These are phyloP conservation scores for Hirtodrosophila cameraria DNA, from an alignment of 2,888 invertebrate species.

Conservation along the genomic window DNA sequence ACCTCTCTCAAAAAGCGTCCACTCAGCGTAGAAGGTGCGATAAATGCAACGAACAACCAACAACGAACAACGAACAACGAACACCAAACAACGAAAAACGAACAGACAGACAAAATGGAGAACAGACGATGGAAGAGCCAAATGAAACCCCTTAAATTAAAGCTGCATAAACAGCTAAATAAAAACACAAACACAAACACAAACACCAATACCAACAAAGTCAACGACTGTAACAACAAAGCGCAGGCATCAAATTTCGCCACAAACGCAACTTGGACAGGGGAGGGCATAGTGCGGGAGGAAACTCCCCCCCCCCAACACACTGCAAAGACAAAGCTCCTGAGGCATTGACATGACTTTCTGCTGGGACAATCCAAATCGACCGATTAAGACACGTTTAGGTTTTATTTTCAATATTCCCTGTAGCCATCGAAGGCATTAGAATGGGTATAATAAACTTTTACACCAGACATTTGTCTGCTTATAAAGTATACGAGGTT, in stretches of 20 bases:
- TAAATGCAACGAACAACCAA: slow-evolving; percentile 46
- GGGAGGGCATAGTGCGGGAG: too few relatives aligned
- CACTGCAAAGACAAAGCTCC: slow-evolving; percentile 11
- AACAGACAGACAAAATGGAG: slow-evolving; percentile 41
- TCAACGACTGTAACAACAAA: slow-evolving; percentile 42
- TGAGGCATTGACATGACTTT: slow-evolving; percentile 1
- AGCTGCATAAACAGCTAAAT: slow-evolving; percentile 70
- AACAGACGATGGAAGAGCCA: slow-evolving; percentile 20
- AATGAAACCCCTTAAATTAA: slow-evolving; percentile 68
- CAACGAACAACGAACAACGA: too few relatives aligned
- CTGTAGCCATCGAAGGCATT: too few relatives aligned
- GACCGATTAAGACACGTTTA: slow-evolving; percentile 62
- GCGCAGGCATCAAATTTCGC: slow-evolving; percentile 61
- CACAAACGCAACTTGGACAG: slow-evolving; percentile 29
- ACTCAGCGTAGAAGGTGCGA: slow-evolving; percentile 53
- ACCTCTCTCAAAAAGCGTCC: slow-evolving; percentile 53
- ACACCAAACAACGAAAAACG: too few relatives aligned
- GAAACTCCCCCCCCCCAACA: too few relatives aligned
- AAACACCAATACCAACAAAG: slow-evolving; percentile 17
- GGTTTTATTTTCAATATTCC: neutral
- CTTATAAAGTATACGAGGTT: too few relatives aligned
- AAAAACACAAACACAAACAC: slow-evolving; percentile 37
- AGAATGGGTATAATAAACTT: too few relatives aligned
- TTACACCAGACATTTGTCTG: too few relatives aligned
- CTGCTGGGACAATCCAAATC: slow-evolving; percentile 50